These are phyloP conservation scores for Eupeodes luniger DNA, from an alignment of 2,888 invertebrate genomes.

Conservation along the genomic window DNA sequence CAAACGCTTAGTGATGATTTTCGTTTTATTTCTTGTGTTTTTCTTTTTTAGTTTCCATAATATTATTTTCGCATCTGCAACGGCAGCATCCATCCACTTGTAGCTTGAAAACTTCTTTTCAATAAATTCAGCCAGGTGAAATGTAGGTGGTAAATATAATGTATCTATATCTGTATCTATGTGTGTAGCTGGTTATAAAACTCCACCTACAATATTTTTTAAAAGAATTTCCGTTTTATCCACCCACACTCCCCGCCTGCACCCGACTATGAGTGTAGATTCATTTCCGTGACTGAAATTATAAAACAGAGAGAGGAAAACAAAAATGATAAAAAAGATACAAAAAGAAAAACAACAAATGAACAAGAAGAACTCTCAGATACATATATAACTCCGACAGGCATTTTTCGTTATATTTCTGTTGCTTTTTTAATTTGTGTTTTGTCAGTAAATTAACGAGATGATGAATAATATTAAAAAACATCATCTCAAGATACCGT, in stretches of 20 bases:
- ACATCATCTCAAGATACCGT: slow-evolving; percentile 33
- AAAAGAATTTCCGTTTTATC: slow-evolving; percentile 67
- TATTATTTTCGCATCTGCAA: slow-evolving; percentile 22
- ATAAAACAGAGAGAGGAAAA: slow-evolving; percentile 37
- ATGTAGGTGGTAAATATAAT: slow-evolving; percentile 46
- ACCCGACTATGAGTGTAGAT: slow-evolving; percentile 54
- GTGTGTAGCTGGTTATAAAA: slow-evolving; percentile 33
- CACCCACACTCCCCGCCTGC: slow-evolving; percentile 49
- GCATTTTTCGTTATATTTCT: slow-evolving; percentile 2
- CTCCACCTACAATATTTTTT: slow-evolving; percentile 57
- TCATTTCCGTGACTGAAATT: slow-evolving; percentile 72
- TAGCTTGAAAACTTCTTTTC: slow-evolving; percentile 40
- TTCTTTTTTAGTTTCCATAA: background rate
- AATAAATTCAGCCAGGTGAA: slow-evolving; percentile 52
- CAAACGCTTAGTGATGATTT: slow-evolving; percentile 16
- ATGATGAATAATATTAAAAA: slow-evolving; percentile 46
- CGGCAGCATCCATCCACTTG: slow-evolving; percentile 39
- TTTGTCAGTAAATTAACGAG: slow-evolving; percentile 38
- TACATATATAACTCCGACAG: slow-evolving; percentile 39
- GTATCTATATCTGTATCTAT: background rate
- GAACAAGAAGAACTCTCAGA: slow-evolving; percentile 45
- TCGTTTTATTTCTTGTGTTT: background rate
- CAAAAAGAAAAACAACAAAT: slow-evolving; percentile 26
- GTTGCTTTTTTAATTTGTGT: background rate
- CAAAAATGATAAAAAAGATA: slow-evolving; percentile 2